Evolutionary conservation across 2,888 invertebrate genomes (phyloP).

Genomic region (Andrena haemorrhoa): DNA sequence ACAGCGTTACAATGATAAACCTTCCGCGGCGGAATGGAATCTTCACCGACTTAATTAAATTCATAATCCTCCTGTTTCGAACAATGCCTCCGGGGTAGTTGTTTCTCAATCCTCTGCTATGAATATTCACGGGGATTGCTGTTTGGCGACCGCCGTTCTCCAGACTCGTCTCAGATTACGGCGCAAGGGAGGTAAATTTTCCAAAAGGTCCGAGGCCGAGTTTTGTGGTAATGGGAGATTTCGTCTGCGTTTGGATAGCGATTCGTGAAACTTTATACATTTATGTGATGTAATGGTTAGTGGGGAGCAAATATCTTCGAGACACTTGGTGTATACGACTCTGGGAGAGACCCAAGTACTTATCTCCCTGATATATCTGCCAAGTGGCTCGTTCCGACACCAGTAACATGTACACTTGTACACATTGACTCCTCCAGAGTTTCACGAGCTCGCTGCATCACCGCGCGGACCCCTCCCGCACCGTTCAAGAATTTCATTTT

Average conservation of each 20-base stretch:
- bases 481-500: conserved; percentile 41
- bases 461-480: not conserved
- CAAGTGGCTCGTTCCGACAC: no score
- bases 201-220: no score
- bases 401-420: no score
- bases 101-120: not conserved
- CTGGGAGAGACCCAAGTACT: no score
- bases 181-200: not conserved
- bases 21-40: not conserved
- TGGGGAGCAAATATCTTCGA: no score
- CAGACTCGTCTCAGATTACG: not conserved
- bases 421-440: no score
- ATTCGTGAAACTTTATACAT: no score
- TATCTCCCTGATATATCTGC: no score
- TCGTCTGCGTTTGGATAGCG: no score
- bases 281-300: no score
- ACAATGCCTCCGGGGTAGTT: not conserved
- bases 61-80: not conserved
- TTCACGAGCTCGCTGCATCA: no score
- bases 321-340: no score
- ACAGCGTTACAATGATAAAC: not conserved
- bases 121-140: not conserved
- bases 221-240: not conserved
- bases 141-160: not conserved
- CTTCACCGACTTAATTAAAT: not conserved